Base-by-base conservation (phyloP, 2,888 invertebrate species). In the Aromia moschata region DNA sequence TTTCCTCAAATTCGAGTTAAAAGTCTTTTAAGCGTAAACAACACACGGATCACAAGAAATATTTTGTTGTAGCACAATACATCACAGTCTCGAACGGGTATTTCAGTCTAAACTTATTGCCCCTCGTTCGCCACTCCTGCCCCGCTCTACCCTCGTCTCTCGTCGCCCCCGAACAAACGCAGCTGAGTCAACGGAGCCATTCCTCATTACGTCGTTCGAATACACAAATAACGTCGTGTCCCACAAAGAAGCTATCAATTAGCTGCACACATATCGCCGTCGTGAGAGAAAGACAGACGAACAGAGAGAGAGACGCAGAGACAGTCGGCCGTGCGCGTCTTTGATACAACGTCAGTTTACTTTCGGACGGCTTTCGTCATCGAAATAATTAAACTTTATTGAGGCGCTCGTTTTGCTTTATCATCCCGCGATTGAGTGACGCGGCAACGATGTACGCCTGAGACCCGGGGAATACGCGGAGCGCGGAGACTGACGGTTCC, bases 261-360 rank as follows among this genome's bases (percentile, higher is more conserved):
- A 49, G 49, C 25, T 49, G 38, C 38, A 38, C 49, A 49, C 38
- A 38, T 49, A 37, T 37, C 25, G 3, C 25, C 7, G 4, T 25
- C 4, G 25, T 7, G 25, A 25, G n/a, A n/a, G n/a, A n/a, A n/a
- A n/a, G n/a, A n/a, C n/a, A n/a, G n/a, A n/a, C n/a, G n/a, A n/a
- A n/a, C n/a, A n/a, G n/a, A n/a, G n/a, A n/a, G n/a, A n/a, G n/a
- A n/a, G n/a, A n/a, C n/a, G n/a, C n/a, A n/a, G 36, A 18, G 49
- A 25, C 49, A 25, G 49, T 49, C 38, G 38, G 5, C 15, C 11
- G 12, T 25, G 12, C 38, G 38, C 10, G 17, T 18, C 38, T 49
- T 49, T 49, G 49, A 49, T 38, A 49, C 38, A n/a, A 12, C 49
- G 25, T 49, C 49, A 38, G 49, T 49, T 49, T 49, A 49, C 25